Base-by-base conservation (phyloP, 2,888 invertebrate species). In the Xestia ashworthii region DNA sequence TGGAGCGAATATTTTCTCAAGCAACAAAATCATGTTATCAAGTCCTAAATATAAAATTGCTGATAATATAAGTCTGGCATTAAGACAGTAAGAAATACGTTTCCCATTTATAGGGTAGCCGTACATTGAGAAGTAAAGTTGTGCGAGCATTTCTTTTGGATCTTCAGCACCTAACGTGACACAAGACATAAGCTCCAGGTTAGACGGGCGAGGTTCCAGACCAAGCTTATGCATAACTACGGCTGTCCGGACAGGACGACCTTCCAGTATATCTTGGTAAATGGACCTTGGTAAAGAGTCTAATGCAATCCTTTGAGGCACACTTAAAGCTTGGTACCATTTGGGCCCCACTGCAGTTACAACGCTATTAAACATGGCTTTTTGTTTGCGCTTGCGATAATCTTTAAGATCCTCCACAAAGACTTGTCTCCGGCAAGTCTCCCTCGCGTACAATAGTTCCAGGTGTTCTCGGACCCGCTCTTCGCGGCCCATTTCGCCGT, bases 301-400 rank as follows among this genome's bases (percentile, higher is more conserved):
- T 66, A 96, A 89, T 5, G 95, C 93, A 9, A 74, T 69, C 82
- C 93, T 92, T 89, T 97, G 96, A 6, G 89, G 89, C 5, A 92
- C 94, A 82, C 96, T 96, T 12, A 96, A 92, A 3, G 94, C 93
- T 85, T 96, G 96, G 79, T 96, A 95, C 96, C 96, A 97, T 16
- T 81, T 90, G 0, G 96, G 96, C 3, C 96, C 96, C 12, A 95
- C 89, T 3, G 89, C 78, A 5, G 76, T 68, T 74, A 71, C 91
- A n/a, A 95, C 88, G 19, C 58, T 82, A 75, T 86, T 88, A 11
- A 93, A 77, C 22, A 92, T 60, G 16, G 81, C 64, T 81, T 91
- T 94, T 12, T 90, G 88, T 69, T 78, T 91, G 50, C 90, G 87
- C 73, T 80, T 91, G 6, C 96, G 93, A 48, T 91, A 76, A 70